Percentiles rank a stretch among this genome's conserved stretches.
phyloP scores from a whole-genome alignment of 1,140 invertebrate species.

The Rhopalosiphum maidis region DNA sequence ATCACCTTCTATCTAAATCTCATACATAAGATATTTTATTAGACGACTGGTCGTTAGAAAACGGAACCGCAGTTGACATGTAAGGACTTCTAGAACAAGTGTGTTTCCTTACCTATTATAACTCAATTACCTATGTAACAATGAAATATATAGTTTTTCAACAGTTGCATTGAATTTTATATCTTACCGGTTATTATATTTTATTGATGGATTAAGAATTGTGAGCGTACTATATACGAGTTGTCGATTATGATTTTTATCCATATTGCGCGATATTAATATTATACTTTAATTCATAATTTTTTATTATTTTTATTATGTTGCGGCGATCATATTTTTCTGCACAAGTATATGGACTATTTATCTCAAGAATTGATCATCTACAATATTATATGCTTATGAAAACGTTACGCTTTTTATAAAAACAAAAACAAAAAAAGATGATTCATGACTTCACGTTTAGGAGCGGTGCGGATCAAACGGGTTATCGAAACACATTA shows the following conservation, averaged over 20 bases:
- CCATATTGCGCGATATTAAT: neutral
- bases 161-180: neutral
- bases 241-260: neutral
- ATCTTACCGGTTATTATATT: neutral
- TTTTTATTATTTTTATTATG: neutral
- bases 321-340: neutral
- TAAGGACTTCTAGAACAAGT: neutral
- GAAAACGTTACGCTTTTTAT: neutral
- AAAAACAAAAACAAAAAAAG: neutral
- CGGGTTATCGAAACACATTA: slow-evolving; percentile 22
- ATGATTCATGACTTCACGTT: neutral
- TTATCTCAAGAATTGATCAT: neutral
- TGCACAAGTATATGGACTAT: neutral
- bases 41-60: neutral
- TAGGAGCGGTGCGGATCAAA: slow-evolving; percentile 46
- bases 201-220: neutral
- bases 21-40: neutral
- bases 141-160: neutral
- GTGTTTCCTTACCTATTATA: neutral
- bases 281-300: neutral
- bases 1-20: neutral
- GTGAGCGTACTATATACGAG: no score
- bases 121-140: neutral
- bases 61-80: neutral
- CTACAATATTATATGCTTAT: neutral